Conservation (phyloP, 1,140 invertebrate species). For the Lepidostoma basale region DNA sequence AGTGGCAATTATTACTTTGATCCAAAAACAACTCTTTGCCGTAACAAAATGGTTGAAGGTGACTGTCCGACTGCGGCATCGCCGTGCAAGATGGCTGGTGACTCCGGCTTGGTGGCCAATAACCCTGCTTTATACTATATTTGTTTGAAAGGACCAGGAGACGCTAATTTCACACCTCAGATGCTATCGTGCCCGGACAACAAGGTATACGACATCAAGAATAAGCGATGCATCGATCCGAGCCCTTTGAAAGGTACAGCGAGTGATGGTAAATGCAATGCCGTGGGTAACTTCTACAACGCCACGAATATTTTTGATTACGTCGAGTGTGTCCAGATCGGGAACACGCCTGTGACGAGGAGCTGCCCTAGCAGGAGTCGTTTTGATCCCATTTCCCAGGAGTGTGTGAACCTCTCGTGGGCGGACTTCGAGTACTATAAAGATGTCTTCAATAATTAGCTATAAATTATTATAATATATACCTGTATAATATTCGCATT, state of each 20-base stretch:
- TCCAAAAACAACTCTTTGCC: neutral
- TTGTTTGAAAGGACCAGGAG: neutral
- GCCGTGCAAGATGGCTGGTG: neutral
- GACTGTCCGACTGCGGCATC: neutral
- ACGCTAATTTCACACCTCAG: neutral
- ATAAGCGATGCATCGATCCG: slow-evolving; percentile 4
- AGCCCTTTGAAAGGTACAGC: neutral
- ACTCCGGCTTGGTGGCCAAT: neutral
- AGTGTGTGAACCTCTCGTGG: slow-evolving; percentile 19
- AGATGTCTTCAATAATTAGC: too few species aligned
- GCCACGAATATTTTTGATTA: neutral
- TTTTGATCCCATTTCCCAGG: neutral
- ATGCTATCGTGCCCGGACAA: slow-evolving; percentile 16
- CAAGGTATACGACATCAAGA: neutral
- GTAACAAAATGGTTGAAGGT: neutral
- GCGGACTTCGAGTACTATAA: neutral
- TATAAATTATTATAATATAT: too few species aligned
- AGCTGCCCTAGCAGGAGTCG: neutral
- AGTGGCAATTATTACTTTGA: slow-evolving; percentile 15
- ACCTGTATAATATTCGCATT: too few species aligned
- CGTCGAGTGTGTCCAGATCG: neutral
- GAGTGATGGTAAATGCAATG: neutral
- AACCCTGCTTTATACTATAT: slow-evolving; percentile 29
- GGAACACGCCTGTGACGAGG: neutral
- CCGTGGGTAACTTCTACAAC: neutral